Base-by-base conservation (phyloP, 2,797 vertebrate genomes). In the Mus minutoides region DNA sequence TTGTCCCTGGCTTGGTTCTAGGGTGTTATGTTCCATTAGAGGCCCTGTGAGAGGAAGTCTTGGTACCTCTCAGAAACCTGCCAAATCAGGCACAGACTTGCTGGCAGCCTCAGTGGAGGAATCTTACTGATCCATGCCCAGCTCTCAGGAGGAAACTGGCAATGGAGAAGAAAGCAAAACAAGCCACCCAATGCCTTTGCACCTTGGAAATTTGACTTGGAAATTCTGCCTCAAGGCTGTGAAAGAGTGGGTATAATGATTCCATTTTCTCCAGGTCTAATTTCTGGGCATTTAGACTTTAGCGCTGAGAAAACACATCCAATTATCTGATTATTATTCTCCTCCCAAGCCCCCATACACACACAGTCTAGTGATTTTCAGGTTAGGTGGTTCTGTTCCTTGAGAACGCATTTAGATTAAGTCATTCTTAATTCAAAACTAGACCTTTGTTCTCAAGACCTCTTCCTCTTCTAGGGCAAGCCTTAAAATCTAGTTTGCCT, bases 1-100 rank as follows among this genome's bases (percentile, higher is more conserved):
- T 58, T 46, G 31, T 43, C 87, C 73, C 37, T 79, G 86, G 91
- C 56, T 92, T 82, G 89, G 97, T 40, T 96, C 93, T 97, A 80
- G 91, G 96, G 96, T 98, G 98, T 97, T 97, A 97, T 91, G 85
- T 97, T 98, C 98, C 98, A 96, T 96, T 96, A 96, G 97, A 97
- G 97, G 97, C 95, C 16, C 97, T 97, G 96, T 94, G 97, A 97
- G 94, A 98, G 96, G 98, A 98, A 97, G 98, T 56, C 77, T 83
- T 73, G 89, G 76, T 88, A 97, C 95, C 97, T 97, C 97, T 97
- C 97, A 98, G 97, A 98, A 98, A 94, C 64, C 78, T 1, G 26
- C 94, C 97, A 96, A 94, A 94, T 97, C 97, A 94, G 98, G 98
- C 97, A 90, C 92, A 97, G 97, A 97, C 96, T 94, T 92, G 84